Base-by-base conservation (phyloP, 35 echinoderm and acorn worm species). In the Heliocidaris erythrogramma region DNA sequence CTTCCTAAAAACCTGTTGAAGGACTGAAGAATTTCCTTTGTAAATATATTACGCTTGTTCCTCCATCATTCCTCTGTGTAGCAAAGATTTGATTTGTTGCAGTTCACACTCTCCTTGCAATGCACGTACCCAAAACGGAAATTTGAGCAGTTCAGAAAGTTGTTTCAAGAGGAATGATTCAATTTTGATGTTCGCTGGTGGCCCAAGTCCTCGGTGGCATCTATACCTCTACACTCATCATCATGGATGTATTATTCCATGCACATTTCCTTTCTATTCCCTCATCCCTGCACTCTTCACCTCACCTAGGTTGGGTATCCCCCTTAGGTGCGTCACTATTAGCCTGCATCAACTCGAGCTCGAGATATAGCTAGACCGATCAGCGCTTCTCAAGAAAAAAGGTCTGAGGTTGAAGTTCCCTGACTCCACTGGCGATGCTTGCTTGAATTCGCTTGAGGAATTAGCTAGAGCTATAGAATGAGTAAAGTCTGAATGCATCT, bases 131-230 rank as follows among this genome's bases (percentile, higher is more conserved):
- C 5, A 69, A 17, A 69, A 69, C 27, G 17, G 65, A 78, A 78
- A 78, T n/a, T 78, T 78, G 65, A 78, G 65, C 27, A 78, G 65
- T 78, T 78, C n/a, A 2, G 4, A 78, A 78, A 78, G 65, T 78
- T 78, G 65, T 78, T 78, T 78, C 27, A n/a, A 78, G 65, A 78
- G 65, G 65, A 78, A 78, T 78, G 65, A 78, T 78, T 78, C 27
- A 78, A 78, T 78, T 78, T 78, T 78, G 65, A 78, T 78, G 65
- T 78, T n/a, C 27, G 21, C 65, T 78, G 65, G 65, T 78, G 65
- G 65, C 65, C 21, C n/a, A 5, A n/a, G 0, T 27, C 65, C 65
- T 78, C 27, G 27, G 65, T 5, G 1, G 27, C 65, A 78, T 78
- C 65, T 78, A 78, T 27, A 42, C 0, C 21, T 18, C 65, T 27